Conservation (phyloP, 2,888 invertebrate genomes). For the Oegoconia quadripuncta region DNA sequence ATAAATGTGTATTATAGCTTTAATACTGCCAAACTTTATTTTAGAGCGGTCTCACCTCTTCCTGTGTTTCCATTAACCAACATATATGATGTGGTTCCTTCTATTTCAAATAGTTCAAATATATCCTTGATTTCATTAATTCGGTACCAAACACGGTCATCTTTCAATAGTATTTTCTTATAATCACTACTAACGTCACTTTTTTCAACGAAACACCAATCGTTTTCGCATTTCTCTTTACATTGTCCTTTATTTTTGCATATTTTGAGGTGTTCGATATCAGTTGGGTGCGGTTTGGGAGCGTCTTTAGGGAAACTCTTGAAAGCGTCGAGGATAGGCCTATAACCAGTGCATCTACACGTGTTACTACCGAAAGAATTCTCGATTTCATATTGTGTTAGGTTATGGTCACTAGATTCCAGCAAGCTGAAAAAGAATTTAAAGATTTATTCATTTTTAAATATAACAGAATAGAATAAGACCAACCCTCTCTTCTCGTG, state of each 20-base stretch:
- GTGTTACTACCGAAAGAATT: constrained; percentile 85
- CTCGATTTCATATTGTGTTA: constrained; percentile 82
- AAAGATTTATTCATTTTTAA: too few species aligned
- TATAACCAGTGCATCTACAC: constrained; percentile 85
- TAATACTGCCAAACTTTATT: neutral
- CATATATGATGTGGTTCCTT: constrained; percentile 71
- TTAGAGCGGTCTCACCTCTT: constrained; percentile 65
- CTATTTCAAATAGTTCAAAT: constrained; percentile 65
- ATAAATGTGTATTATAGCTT: too few species aligned
- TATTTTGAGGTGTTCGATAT: constrained; percentile 44
- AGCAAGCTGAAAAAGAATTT: constrained; percentile 48
- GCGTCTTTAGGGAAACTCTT: constrained; percentile 78
- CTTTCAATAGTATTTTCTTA: constrained; percentile 47
- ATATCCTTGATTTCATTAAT: constrained; percentile 68
- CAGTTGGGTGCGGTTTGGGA: constrained; percentile 27
- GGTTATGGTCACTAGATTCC: constrained; percentile 45
- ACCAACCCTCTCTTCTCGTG: too few species aligned
- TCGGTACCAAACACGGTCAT: constrained; percentile 72
- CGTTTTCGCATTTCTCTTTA: constrained; percentile 18
- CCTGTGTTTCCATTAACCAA: constrained; percentile 86
- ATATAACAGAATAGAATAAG: too few species aligned
- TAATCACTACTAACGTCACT: constrained; percentile 30
- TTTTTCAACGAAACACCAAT: constrained; percentile 39
- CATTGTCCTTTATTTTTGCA: constrained; percentile 20
- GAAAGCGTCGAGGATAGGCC: constrained; percentile 81